Percentiles rank a stretch among this genome's conserved stretches.
These are phyloP conservation scores for Tamandua tetradactyla DNA, from an alignment of 2,797 vertebrate genomes.

Conservation along the genomic window DNA sequence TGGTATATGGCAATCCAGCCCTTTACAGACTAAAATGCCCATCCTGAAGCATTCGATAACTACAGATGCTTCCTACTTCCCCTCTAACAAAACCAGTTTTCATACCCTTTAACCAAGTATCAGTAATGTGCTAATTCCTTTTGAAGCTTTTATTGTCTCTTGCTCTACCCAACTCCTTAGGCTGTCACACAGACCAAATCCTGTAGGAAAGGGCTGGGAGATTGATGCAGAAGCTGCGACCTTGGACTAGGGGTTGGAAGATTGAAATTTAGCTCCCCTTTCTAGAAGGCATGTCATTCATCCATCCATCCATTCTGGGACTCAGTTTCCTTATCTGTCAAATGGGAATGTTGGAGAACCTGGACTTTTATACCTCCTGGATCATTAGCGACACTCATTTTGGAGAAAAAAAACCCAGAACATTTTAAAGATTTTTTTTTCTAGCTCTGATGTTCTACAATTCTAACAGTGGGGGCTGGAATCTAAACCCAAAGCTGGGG, in stretches of 20 bases:
- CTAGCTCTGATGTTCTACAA: neutral
- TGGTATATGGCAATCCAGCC: no score
- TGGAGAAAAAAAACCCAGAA: neutral
- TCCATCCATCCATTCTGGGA: neutral
- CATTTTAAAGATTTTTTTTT: neutral
- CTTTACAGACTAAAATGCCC: no score
- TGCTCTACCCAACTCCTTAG: neutral
- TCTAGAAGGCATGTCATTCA: neutral
- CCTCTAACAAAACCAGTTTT: conserved; percentile 11
- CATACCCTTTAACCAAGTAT: neutral
- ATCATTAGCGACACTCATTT: neutral
- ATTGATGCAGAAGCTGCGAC: neutral
- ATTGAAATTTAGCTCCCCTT: neutral
- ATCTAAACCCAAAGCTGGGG: neutral
- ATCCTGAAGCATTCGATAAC: neutral
- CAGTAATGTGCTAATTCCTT: neutral
- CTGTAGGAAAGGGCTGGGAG: neutral
- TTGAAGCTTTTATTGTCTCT: neutral
- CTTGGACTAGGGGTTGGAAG: neutral
- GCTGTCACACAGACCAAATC: neutral
- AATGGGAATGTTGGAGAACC: neutral
- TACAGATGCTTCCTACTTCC: neutral
- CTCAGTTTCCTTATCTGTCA: neutral
- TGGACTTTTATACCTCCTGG: neutral
- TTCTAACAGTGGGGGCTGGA: neutral